These are phyloP conservation scores for Sceliomorpha sp. DNA, from an alignment of 2,888 invertebrate genomes.

Conservation along the genomic window DNA sequence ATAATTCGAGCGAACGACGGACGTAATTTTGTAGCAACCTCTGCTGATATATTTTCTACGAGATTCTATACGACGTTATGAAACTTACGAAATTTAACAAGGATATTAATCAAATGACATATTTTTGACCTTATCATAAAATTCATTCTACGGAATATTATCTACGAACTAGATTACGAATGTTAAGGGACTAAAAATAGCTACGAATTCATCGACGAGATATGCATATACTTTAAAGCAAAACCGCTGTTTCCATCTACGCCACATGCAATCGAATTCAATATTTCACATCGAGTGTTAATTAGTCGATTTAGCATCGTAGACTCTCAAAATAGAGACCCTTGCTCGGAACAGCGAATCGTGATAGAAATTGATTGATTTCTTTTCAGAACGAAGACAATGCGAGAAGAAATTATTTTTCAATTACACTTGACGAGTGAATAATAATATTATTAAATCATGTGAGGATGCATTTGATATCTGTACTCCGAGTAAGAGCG, in stretches of 20 bases:
- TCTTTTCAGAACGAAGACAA: too few relatives aligned
- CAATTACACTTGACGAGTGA: too few relatives aligned
- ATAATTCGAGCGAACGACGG: not conserved
- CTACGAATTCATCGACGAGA: slow-evolving; percentile 15
- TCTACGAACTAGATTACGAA: not conserved
- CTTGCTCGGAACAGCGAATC: too few relatives aligned
- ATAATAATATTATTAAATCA: too few relatives aligned
- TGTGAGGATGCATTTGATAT: too few relatives aligned
- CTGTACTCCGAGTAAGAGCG: too few relatives aligned
- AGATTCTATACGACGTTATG: slow-evolving; percentile 29
- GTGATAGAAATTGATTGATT: too few relatives aligned
- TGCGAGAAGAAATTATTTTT: too few relatives aligned
- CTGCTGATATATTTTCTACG: slow-evolving; percentile 33
- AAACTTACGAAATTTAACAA: slow-evolving; percentile 22
- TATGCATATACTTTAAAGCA: slow-evolving; percentile 13
- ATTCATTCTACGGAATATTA: slow-evolving; percentile 6
- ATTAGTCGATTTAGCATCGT: not conserved
- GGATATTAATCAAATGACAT: slow-evolving; percentile 9
- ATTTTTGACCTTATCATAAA: slow-evolving; percentile 34
- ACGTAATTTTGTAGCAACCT: slow-evolving; percentile 5
- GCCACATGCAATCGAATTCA: not conserved
- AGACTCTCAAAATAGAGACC: not conserved
- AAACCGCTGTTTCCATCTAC: slow-evolving; percentile 4
- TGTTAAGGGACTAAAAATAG: too few relatives aligned
- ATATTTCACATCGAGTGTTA: not conserved